Conservation (phyloP, 2,113 vertebrate genomes). For the Scopus umbretta region DNA sequence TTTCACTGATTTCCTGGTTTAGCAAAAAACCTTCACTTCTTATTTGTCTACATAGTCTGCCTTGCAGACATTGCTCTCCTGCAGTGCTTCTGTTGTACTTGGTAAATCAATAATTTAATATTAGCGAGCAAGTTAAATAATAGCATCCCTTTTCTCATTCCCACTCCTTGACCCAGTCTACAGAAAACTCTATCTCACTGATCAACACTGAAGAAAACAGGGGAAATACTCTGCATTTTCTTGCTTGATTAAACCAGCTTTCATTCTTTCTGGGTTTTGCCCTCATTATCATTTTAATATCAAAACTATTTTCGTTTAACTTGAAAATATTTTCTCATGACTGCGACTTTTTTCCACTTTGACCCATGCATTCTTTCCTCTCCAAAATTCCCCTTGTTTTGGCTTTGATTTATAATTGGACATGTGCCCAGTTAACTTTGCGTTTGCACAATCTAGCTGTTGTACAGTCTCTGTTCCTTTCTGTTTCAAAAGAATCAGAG, state of each 20-base stretch:
- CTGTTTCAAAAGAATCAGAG: constrained; percentile 42
- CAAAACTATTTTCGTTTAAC: constrained; percentile 55
- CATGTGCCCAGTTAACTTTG: constrained; percentile 19
- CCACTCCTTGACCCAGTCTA: background rate
- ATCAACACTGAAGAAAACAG: background rate
- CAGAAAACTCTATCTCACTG: constrained; percentile 2
- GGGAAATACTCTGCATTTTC: background rate
- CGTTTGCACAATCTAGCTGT: constrained; percentile 25
- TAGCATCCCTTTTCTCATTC: background rate
- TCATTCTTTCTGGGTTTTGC: constrained; percentile 34
- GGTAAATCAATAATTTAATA: constrained; percentile 35
- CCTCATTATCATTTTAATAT: constrained; percentile 52
- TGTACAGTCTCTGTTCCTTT: constrained; percentile 15
- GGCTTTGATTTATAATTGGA: constrained; percentile 56
- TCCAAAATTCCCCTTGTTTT: constrained; percentile 60
- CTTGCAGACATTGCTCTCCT: background rate
- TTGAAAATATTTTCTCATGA: constrained; percentile 52
- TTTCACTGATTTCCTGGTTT: background rate
- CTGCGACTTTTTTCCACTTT: constrained; percentile 48
- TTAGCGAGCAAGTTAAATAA: background rate
- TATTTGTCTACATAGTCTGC: background rate
- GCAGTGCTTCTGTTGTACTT: background rate
- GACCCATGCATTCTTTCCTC: constrained; percentile 63
- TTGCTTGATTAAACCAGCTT: background rate
- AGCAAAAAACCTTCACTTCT: background rate